Conservation (phyloP, 1,140 invertebrate genomes). For the Teleogryllus occipitalis region DNA sequence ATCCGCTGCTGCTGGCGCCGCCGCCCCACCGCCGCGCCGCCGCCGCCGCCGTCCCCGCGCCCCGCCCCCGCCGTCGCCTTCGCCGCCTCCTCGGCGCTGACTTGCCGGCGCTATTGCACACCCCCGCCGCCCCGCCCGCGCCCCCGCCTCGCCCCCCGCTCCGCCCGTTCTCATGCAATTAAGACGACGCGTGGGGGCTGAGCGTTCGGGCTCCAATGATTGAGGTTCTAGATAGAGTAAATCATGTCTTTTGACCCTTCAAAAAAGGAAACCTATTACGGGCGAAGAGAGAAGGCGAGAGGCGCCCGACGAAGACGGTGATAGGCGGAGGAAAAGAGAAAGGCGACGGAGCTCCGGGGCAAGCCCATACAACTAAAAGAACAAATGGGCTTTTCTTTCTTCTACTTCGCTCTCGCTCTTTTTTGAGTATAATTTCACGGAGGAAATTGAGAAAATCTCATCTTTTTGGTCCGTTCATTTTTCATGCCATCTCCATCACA, state of each 20-base stretch:
- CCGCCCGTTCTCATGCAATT: slow-evolving; percentile 18
- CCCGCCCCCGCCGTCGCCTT: not conserved
- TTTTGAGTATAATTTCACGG: slow-evolving; percentile 34
- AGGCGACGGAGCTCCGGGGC: not conserved
- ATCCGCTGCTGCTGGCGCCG: slow-evolving; percentile 24
- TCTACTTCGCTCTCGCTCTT: slow-evolving; percentile 17
- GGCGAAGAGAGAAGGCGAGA: slow-evolving; percentile 19
- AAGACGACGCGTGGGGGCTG: slow-evolving; percentile 16
- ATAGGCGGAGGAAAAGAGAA: not conserved
- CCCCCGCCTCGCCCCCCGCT: not conserved
- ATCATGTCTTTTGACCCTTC: slow-evolving; percentile 24
- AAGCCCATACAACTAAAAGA: slow-evolving; percentile 21
- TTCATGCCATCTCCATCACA: slow-evolving; percentile 34
- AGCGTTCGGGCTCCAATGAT: slow-evolving; percentile 17
- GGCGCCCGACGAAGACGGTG: slow-evolving; percentile 4
- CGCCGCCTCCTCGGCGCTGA: not conserved
- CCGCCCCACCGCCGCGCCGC: not conserved
- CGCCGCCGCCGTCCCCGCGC: not conserved
- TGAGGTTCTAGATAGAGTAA: slow-evolving; percentile 22
- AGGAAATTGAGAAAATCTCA: slow-evolving; percentile 37
- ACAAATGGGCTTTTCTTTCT: slow-evolving; percentile 21
- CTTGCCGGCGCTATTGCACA: slow-evolving; percentile 2
- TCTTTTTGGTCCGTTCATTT: slow-evolving; percentile 36
- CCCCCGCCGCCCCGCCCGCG: not conserved
- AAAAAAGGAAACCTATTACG: slow-evolving; percentile 24